Evolutionary conservation across 1,140 invertebrate species (phyloP).

Genomic region (Pseudomyrmex concolor): DNA sequence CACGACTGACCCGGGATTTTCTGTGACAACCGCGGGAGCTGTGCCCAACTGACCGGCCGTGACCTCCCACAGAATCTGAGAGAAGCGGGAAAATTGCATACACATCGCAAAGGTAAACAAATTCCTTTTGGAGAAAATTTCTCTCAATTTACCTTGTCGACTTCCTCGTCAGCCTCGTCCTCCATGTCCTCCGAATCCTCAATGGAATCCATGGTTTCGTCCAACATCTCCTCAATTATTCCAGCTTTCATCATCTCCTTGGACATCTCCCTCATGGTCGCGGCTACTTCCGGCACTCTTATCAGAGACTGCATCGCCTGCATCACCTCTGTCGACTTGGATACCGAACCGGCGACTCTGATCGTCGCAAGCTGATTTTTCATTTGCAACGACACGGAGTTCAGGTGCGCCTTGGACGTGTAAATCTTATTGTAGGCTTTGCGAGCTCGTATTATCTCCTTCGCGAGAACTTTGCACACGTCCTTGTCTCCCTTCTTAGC

Average conservation of each 20-base stretch:
- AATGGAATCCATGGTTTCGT: conserved; percentile 97
- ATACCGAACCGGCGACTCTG: conserved; percentile 94
- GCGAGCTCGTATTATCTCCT: conserved; percentile 96
- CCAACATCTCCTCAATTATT: conserved; percentile 92
- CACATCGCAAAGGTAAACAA: not conserved
- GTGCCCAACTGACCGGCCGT: conserved; percentile 96
- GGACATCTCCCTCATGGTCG: conserved; percentile 98
- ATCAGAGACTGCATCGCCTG: conserved; percentile 97
- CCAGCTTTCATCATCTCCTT: conserved; percentile 99
- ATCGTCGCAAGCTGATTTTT: conserved; percentile 98
- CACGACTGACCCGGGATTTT: conserved; percentile 86
- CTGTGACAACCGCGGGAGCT: conserved; percentile 91
- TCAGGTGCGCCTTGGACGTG: conserved; percentile 98
- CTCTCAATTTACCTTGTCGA: conserved; percentile 91
- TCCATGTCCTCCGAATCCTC: conserved; percentile 96
- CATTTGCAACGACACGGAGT: conserved; percentile 98
- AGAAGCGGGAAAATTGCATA: conserved; percentile 23
- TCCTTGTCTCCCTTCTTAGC: conserved; percentile 98
- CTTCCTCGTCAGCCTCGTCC: conserved; percentile 96
- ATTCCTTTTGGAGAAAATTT: not conserved
- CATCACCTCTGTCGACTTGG: conserved; percentile 98
- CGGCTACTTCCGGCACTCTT: conserved; percentile 95
- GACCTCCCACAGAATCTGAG: conserved; percentile 96
- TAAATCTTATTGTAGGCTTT: conserved; percentile 96
- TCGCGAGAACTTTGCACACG: conserved; percentile 97